Conservation (phyloP, 2,113 vertebrate species). For the Pungitius pungitius region DNA sequence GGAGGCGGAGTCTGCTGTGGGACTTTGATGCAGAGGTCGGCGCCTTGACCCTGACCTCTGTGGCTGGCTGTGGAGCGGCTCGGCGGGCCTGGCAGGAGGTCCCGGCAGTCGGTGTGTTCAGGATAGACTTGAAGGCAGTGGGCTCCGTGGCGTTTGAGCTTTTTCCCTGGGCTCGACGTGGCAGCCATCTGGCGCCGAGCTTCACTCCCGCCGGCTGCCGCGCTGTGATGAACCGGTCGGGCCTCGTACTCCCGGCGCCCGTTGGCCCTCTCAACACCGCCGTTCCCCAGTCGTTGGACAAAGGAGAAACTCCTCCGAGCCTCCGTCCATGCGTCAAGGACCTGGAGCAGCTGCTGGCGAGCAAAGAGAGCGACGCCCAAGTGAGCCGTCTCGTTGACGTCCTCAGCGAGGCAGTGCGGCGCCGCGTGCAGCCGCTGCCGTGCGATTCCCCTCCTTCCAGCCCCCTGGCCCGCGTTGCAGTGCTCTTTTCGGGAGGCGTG, state of each 20-base stretch:
- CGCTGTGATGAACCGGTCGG: conserved; percentile 69
- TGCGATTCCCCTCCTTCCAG: not conserved
- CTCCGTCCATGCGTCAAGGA: conserved; percentile 54
- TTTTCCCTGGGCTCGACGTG: conserved; percentile 83
- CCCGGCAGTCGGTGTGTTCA: conserved; percentile 89
- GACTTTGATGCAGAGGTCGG: conserved; percentile 64
- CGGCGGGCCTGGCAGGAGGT: conserved; percentile 86
- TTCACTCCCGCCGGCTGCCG: conserved; percentile 70
- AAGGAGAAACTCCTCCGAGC: conserved; percentile 1
- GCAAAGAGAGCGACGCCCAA: conserved; percentile 59
- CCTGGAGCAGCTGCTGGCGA: conserved; percentile 78
- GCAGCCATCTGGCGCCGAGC: conserved; percentile 24
- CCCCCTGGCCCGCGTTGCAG: conserved; percentile 78
- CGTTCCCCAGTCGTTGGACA: conserved; percentile 40
- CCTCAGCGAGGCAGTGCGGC: conserved; percentile 84
- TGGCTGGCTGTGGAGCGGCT: conserved; percentile 65
- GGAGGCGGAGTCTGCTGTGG: conserved; percentile 94
- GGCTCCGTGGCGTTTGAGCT: conserved; percentile 77
- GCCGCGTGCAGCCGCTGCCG: conserved; percentile 82
- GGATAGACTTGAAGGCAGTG: conserved; percentile 82
- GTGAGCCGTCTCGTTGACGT: conserved; percentile 81
- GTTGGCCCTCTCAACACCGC: conserved; percentile 84
- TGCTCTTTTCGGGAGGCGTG: conserved; percentile 95
- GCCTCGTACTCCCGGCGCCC: conserved; percentile 77
- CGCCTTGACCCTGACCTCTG: conserved; percentile 83